phyloP scores from a whole-genome alignment of 2,797 vertebrate genomes.

The Sarcoramphus papa region DNA sequence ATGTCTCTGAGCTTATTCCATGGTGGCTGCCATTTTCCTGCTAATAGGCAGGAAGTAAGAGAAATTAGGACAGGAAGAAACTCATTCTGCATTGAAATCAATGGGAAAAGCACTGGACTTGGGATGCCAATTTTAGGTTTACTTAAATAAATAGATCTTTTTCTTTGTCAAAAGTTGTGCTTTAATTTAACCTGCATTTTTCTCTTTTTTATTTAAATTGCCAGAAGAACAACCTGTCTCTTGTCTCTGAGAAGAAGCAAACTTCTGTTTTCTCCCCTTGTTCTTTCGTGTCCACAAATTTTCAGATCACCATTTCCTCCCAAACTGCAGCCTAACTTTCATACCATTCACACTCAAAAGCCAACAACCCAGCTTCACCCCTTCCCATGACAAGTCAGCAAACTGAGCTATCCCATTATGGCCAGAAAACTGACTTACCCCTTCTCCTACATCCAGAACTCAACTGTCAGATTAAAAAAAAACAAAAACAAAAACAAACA shows the following conservation, averaged over 20 bases:
- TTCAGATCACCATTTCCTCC: neutral
- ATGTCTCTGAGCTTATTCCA: slow-evolving; percentile 73
- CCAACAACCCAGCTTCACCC: neutral
- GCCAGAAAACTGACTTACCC: neutral
- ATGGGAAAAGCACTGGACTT: slow-evolving; percentile 59
- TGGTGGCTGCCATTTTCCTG: slow-evolving; percentile 72
- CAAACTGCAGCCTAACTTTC: neutral
- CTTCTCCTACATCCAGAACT: neutral
- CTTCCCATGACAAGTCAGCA: neutral
- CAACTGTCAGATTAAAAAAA: neutral
- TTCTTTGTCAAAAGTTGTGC: neutral
- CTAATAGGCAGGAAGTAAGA: slow-evolving; percentile 75
- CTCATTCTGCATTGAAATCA: slow-evolving; percentile 69
- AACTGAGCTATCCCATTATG: neutral
- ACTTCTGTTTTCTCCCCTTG: neutral
- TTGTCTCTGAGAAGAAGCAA: neutral
- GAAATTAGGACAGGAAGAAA: slow-evolving; percentile 72
- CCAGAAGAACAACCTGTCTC: neutral
- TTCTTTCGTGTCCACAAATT: neutral
- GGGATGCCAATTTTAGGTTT: slow-evolving; percentile 38
- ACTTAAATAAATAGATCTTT: neutral
- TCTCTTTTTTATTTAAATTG: neutral
- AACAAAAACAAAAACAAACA: neutral
- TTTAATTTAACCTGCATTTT: slow-evolving; percentile 10
- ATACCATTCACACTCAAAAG: neutral